Percentiles rank a stretch among this genome's conserved stretches.
phyloP scores from a whole-genome alignment of 2,888 invertebrate species.

The Halocaridina rubra region DNA sequence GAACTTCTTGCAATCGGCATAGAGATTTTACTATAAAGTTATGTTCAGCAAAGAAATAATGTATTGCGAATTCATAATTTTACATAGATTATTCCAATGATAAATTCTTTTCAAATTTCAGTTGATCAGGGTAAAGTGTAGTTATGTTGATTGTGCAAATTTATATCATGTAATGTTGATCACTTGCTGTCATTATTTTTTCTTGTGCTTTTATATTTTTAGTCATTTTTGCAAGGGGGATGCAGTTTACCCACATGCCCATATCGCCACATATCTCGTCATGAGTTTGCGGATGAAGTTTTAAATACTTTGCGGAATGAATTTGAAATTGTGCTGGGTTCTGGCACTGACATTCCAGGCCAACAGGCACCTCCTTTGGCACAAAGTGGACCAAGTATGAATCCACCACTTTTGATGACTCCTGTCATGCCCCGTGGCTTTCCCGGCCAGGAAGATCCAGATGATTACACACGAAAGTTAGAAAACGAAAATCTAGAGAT shows the following conservation, averaged over 20 bases:
- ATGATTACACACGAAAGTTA: background rate
- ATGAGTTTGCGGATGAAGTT: background rate
- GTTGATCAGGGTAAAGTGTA: too few relatives aligned
- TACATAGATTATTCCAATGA: too few relatives aligned
- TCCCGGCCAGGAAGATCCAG: background rate
- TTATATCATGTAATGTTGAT: too few relatives aligned
- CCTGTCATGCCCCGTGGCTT: background rate
- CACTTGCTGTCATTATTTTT: too few relatives aligned
- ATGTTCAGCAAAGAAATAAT: too few relatives aligned
- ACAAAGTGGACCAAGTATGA: background rate
- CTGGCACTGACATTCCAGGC: background rate
- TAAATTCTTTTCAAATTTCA: too few relatives aligned
- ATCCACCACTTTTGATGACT: background rate
- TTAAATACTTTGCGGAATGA: background rate
- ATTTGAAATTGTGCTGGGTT: background rate
- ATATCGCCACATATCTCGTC: background rate
- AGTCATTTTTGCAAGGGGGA: background rate
- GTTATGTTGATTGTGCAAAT: too few relatives aligned
- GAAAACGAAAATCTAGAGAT: background rate
- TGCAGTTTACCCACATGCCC: background rate
- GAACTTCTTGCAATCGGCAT: too few relatives aligned
- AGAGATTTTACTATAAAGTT: too few relatives aligned
- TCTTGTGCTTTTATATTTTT: too few relatives aligned
- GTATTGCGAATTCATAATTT: too few relatives aligned
- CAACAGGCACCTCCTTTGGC: background rate